Evolutionary conservation across 2,888 invertebrate genomes (phyloP).

Genomic region (Helleia helle): DNA sequence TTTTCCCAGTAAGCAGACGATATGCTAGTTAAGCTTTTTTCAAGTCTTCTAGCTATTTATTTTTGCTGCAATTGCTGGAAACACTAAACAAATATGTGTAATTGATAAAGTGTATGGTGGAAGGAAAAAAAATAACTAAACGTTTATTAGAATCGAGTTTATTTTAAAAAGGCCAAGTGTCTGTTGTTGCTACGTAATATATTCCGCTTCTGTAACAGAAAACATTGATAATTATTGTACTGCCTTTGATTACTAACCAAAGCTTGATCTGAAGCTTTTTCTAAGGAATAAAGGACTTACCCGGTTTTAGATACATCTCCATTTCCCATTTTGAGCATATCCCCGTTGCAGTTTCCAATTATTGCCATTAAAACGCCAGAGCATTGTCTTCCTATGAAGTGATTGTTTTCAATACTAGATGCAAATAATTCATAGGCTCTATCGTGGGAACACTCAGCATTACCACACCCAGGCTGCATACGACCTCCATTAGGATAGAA

Average conservation of each 20-base stretch:
- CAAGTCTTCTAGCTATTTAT: too few species aligned
- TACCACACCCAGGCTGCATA: slow-evolving; percentile 30
- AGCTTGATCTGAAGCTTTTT: too few species aligned
- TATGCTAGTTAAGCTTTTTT: too few species aligned
- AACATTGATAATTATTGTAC: too few species aligned
- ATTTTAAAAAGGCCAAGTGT: slow-evolving; percentile 9
- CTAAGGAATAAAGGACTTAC: too few species aligned
- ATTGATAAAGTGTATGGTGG: too few species aligned
- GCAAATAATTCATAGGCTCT: slow-evolving; percentile 27
- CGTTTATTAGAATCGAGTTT: too few species aligned
- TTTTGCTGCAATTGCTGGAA: too few species aligned
- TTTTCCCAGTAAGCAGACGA: too few species aligned
- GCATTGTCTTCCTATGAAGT: slow-evolving; percentile 28
- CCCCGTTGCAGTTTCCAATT: slow-evolving; percentile 23
- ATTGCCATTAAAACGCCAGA: slow-evolving; percentile 22
- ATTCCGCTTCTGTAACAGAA: background rate
- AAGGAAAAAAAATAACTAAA: too few species aligned
- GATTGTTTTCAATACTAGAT: slow-evolving; percentile 25
- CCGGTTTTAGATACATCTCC: slow-evolving; percentile 23
- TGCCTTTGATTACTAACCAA: too few species aligned
- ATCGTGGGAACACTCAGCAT: slow-evolving; percentile 28
- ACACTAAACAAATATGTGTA: too few species aligned
- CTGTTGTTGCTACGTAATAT: background rate
- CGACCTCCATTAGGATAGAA: slow-evolving; percentile 36
- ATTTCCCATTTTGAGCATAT: slow-evolving; percentile 26